Evolutionary conservation across 2,113 vertebrate genomes (phyloP).

Genomic region (Scomber colias): DNA sequence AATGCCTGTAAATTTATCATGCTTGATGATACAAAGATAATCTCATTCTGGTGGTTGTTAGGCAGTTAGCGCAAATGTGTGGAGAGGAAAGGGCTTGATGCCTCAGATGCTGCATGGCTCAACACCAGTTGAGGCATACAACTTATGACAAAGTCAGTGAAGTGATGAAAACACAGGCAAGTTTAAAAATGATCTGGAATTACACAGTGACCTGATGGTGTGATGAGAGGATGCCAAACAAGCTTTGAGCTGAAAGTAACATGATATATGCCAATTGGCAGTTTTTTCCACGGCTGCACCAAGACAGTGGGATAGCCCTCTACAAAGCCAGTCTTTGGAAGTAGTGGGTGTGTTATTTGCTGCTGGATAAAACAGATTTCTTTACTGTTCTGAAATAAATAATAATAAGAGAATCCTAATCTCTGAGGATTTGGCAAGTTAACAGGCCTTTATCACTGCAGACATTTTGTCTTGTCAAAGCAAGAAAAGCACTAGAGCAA

Average conservation of each 20-base stretch:
- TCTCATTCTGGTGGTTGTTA: conserved; percentile 23
- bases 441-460: not conserved
- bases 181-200: conserved; percentile 39
- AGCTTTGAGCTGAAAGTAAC: conserved; percentile 25
- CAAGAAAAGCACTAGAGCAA: conserved; percentile 52
- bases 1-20: conserved; percentile 7
- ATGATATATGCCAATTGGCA: not conserved
- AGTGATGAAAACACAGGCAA: conserved; percentile 28
- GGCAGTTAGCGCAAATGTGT: conserved; percentile 33
- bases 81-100: conserved; percentile 19
- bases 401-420: not conserved
- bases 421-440: conserved; percentile 1
- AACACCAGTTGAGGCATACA: conserved; percentile 7
- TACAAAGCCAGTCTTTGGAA: not conserved
- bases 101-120: conserved; percentile 42
- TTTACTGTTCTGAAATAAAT: not conserved
- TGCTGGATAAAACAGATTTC: not conserved
- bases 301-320: too few relatives aligned
- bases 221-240: conserved; percentile 31
- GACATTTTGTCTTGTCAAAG: conserved; percentile 35
- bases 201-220: not conserved
- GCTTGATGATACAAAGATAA: conserved; percentile 31
- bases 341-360: not conserved
- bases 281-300: not conserved
- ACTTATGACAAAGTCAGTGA: conserved; percentile 41